Evolutionary conservation across 2,888 invertebrate genomes (phyloP), one percentile per base, ranked within the genome.

Genomic region (Andrena trimmerana): DNA sequence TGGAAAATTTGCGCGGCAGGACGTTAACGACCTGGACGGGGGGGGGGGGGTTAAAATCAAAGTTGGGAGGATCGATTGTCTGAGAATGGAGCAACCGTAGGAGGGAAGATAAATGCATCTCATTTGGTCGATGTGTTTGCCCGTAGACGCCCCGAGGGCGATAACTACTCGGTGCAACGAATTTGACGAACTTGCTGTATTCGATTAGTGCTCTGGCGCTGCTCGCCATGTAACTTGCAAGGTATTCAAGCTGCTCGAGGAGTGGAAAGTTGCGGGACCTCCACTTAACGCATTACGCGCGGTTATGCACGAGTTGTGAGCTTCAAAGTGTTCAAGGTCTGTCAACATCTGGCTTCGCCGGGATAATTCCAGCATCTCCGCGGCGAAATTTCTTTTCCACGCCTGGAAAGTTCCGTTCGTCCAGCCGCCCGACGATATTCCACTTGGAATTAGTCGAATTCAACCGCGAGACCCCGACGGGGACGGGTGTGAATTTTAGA

Each of bases 241-340:
- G 83, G 81, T 71, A 86, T 86, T 88, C 87, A 83, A 86, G 79
- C 88, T 81, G 81, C 75, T 79, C 72, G 78, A 71, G 59, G 81
- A 88, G 88, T 88, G 83, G 86, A 84, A 88, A 88, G 89, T 88
- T 88, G 81, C 75, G 59, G 72, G 86, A 83, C 79, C 87, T 78
- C 79, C 87, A 77, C 85, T 86, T 81, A 83, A 85, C 89, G 82
- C 81, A 76, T 88, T 85, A 87, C 79, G 78, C 81, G 86, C 81
- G 84, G 82, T 84, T 87, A 84, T 66, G 71, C 68, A 70, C 69
- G 72, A 62, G 85, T 52, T 75, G 66, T 62, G 66, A 52, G 74
- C 81, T 77, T 83, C 84, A 74, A 87, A 86, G 81, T 79, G 77
- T 68, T 70, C 78, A 66, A 85, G 78, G 79, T 78, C 80, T 74